A percentile compares a stretch with the other conserved stretches of the same genome.
These are phyloP conservation scores for Pseudomyrmex flavicornis DNA, from an alignment of 1,140 invertebrate species.

Conservation along the genomic window DNA sequence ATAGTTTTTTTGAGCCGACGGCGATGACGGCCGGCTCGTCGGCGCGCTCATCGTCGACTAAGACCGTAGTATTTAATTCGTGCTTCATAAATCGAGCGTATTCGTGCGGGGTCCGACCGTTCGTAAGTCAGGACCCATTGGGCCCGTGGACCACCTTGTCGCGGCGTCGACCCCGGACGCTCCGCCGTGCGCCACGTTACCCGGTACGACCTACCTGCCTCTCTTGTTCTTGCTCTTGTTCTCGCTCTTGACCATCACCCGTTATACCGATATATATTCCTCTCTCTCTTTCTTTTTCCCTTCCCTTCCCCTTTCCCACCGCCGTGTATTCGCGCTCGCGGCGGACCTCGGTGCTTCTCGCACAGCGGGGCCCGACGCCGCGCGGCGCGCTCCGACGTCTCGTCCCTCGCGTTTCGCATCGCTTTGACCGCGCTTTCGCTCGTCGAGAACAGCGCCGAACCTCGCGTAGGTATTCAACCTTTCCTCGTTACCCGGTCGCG, in stretches of 20 bases:
- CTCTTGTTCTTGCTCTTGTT: conserved; percentile 74
- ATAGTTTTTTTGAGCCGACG: too few species aligned
- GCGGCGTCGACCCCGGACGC: conserved; percentile 67
- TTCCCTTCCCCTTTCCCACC: conserved; percentile 13
- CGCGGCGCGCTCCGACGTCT: conserved; percentile 40
- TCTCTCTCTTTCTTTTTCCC: too few species aligned
- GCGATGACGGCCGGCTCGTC: conserved; percentile 14
- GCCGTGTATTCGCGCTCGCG: conserved; percentile 53
- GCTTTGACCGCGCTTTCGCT: conserved; percentile 42
- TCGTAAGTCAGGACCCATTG: conserved; percentile 65
- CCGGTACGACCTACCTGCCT: conserved; percentile 69
- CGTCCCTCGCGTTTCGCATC: conserved; percentile 33
- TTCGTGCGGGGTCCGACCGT: conserved; percentile 66
- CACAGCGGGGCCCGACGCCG: conserved; percentile 39
- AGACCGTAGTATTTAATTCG: conserved; percentile 70
- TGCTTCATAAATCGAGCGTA: conserved; percentile 76
- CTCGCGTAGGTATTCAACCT: conserved; percentile 75
- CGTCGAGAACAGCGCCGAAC: conserved; percentile 56
- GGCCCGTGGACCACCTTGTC: conserved; percentile 70
- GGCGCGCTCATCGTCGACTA: conserved; percentile 31
- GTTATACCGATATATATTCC: not conserved
- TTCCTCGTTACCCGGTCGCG: conserved; percentile 80
- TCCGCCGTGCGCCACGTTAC: conserved; percentile 72
- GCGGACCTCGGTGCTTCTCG: conserved; percentile 62
- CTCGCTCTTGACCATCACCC: conserved; percentile 69